Percentiles rank a stretch among this genome's conserved stretches.
Evolutionary conservation across 2,113 vertebrate species (phyloP).

Genomic region (Theristicus caerulescens): DNA sequence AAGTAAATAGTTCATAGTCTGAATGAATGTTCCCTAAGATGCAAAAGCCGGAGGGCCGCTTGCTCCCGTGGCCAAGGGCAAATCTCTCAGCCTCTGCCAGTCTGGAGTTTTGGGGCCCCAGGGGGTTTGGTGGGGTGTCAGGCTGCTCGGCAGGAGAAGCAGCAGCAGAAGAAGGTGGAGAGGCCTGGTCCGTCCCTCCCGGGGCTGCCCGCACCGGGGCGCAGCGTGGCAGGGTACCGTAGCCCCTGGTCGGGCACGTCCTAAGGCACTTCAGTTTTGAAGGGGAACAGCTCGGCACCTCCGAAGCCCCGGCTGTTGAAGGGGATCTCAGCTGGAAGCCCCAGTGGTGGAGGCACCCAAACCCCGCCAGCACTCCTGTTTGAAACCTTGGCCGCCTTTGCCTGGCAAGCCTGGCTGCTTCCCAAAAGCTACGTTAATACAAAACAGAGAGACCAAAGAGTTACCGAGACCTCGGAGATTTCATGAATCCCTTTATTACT

Average conservation of each 20-base stretch:
- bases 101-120: neutral
- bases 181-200: neutral
- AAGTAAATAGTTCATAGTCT: neutral
- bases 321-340: neutral
- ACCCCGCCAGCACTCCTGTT: neutral
- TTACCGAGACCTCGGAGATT: neutral
- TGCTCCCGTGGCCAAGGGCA: neutral
- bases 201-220: neutral
- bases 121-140: neutral
- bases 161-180: neutral
- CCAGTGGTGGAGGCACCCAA: neutral
- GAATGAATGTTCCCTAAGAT: neutral
- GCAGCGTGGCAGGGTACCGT: accelerated
- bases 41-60: neutral
- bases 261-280: neutral
- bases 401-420: neutral
- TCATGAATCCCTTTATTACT: neutral
- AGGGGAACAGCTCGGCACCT: neutral
- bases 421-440: neutral
- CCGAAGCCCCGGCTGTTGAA: neutral
- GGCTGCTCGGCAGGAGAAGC: neutral
- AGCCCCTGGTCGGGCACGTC: accelerated
- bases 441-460: neutral
- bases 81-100: neutral
- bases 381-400: neutral